Base-by-base conservation (phyloP, 2,888 invertebrate species). In the Melipona bicolor region DNA sequence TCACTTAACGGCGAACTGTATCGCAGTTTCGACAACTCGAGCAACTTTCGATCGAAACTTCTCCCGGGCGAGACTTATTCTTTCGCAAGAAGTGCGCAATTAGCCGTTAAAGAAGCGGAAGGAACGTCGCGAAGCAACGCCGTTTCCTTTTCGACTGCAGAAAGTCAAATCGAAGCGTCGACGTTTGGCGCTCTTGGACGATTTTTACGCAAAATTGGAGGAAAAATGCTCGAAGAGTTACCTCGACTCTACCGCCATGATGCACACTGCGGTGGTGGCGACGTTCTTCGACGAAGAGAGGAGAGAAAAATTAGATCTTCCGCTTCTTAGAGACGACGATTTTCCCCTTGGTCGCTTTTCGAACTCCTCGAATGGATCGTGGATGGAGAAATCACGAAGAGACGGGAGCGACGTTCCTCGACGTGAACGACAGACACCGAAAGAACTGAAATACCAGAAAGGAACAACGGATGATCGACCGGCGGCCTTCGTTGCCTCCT, bases 211-310 rank as follows among this genome's bases (percentile, higher is more conserved):
- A 9, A 43, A 43, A 43, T 1, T 9, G 43, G 9, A 43, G 43
- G 9, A 9, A 43, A 43, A 43, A 43, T 43, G 9, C 4, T 24
- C 36, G 4, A 32, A 9, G 19, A 27, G 65, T 86, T 85, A 87
- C 89, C 89, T 90, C 74, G 86, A 85, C 77, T 89, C 89, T 27
- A 87, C 89, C 79, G 90, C 86, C 89, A 89, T 89, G 82, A 74
- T 80, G 83, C 36, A 43, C 59, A 17, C 54, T 56, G 19, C 56
- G 21, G 1, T 49, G 5, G 5, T 15, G 19, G 56, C 32, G 21
- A 21, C n/a, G 50, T 32, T 11, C 32, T 24, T 27, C 27, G 50
- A n/a, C n/a, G 1, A 11, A 24, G 4, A 36, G 13, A 17, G 5
- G n/a, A 6, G 17, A 17, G 19, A 11, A 6, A 3, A 15, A 56